Evolutionary conservation across 2,797 vertebrate genomes (phyloP).

Genomic region (Sarcophilus harrisii): DNA sequence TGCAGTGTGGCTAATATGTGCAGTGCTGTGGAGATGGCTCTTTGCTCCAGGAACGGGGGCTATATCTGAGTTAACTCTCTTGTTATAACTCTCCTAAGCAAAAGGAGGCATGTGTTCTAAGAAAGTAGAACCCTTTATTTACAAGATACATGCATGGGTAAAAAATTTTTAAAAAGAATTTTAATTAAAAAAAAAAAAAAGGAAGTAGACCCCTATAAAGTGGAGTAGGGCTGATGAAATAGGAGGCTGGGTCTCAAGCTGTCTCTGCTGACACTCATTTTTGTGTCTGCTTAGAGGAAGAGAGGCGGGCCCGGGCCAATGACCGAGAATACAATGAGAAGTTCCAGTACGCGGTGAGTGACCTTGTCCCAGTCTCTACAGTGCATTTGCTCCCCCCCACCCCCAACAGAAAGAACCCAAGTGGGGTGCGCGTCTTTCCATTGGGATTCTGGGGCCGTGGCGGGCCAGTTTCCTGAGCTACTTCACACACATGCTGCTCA

Average conservation of each 20-base stretch:
- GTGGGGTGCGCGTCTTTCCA: neutral
- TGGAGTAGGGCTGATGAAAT: neutral
- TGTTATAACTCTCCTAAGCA: neutral
- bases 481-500: neutral
- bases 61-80: neutral
- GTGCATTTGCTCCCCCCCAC: neutral
- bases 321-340: constrained; percentile 96
- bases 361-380: neutral
- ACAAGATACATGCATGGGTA: too few species aligned
- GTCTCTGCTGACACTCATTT: constrained; percentile 18
- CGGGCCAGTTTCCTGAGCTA: neutral
- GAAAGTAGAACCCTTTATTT: neutral
- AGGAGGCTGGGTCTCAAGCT: neutral
- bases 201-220: neutral
- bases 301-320: constrained; percentile 93
- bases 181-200: neutral
- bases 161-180: too few species aligned
- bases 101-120: neutral
- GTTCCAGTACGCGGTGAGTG: constrained; percentile 95
- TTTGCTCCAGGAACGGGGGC: neutral
- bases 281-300: constrained; percentile 89
- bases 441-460: neutral
- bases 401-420: neutral
- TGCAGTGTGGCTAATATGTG: neutral
- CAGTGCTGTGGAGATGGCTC: neutral